Evolutionary conservation across 2,113 vertebrate species (phyloP).

Genomic region (Chamaea fasciata): DNA sequence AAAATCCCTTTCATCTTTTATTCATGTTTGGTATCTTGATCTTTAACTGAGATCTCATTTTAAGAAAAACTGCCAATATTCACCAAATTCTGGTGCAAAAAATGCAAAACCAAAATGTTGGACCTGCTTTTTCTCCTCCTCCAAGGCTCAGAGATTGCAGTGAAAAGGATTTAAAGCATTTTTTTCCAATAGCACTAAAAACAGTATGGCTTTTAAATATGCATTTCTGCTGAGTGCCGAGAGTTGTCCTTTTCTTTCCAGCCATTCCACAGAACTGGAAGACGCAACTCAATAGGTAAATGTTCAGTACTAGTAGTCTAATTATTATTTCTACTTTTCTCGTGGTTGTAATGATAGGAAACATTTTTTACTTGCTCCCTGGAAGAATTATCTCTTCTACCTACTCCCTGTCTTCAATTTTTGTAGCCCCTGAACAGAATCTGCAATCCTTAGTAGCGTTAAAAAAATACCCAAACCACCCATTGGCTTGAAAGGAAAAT

Average conservation of each 20-base stretch:
- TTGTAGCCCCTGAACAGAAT: not conserved
- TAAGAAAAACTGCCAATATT: not conserved
- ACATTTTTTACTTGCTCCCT: not conserved
- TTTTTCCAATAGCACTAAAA: not conserved
- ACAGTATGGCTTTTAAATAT: not conserved
- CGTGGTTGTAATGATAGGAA: not conserved
- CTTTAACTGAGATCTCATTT: not conserved
- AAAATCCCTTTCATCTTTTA: not conserved
- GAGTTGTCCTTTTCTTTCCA: not conserved
- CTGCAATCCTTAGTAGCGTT: not conserved
- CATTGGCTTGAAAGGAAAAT: conserved; percentile 31
- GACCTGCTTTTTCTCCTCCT: not conserved
- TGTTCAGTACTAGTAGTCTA: not conserved
- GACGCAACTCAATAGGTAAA: not conserved
- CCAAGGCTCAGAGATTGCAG: not conserved
- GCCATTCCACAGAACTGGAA: not conserved
- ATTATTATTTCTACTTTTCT: not conserved
- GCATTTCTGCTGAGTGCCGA: not conserved
- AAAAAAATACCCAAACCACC: not conserved
- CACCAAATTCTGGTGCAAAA: not conserved
- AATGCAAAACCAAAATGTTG: not conserved
- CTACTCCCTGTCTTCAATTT: not conserved
- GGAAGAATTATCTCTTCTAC: not conserved
- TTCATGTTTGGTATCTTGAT: not conserved
- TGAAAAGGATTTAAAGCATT: not conserved